Evolutionary conservation across 2,888 invertebrate species (phyloP).

Genomic region (Adineta ricciae): DNA sequence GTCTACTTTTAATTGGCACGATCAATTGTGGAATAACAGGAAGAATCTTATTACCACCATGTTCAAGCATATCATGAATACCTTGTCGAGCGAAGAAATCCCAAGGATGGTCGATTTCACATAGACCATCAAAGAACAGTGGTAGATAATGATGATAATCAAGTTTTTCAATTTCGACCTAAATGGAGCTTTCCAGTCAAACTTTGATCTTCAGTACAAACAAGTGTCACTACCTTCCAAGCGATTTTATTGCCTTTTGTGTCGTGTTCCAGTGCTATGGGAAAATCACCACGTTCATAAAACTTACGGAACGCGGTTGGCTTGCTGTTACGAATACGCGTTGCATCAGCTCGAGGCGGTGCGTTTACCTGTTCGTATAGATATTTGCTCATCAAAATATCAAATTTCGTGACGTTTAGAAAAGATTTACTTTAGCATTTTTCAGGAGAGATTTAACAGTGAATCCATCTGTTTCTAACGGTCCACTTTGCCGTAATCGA

Average conservation of each 20-base stretch:
- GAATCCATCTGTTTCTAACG: slow-evolving; percentile 56
- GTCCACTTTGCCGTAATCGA: background rate
- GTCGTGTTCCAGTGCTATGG: slow-evolving; percentile 65
- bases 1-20: slow-evolving; percentile 83
- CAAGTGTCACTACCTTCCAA: slow-evolving; percentile 65
- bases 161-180: slow-evolving; percentile 75
- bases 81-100: slow-evolving; percentile 77
- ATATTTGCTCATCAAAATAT: too few relatives aligned
- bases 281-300: slow-evolving; percentile 70
- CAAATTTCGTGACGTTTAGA: background rate
- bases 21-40: slow-evolving; percentile 83
- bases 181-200: too few relatives aligned
- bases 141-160: slow-evolving; percentile 87
- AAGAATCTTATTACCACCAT: slow-evolving; percentile 71
- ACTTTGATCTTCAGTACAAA: too few relatives aligned
- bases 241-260: slow-evolving; percentile 58
- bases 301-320: slow-evolving; percentile 59
- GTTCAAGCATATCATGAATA: slow-evolving; percentile 70
- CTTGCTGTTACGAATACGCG: slow-evolving; percentile 38
- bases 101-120: slow-evolving; percentile 73
- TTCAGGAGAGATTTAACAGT: slow-evolving; percentile 72
- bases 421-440: slow-evolving; percentile 61
- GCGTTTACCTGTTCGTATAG: slow-evolving; percentile 38
- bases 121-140: slow-evolving; percentile 81
- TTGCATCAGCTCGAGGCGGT: slow-evolving; percentile 47